Conservation (phyloP, 2,113 vertebrate species). For the Chionomys nivalis region DNA sequence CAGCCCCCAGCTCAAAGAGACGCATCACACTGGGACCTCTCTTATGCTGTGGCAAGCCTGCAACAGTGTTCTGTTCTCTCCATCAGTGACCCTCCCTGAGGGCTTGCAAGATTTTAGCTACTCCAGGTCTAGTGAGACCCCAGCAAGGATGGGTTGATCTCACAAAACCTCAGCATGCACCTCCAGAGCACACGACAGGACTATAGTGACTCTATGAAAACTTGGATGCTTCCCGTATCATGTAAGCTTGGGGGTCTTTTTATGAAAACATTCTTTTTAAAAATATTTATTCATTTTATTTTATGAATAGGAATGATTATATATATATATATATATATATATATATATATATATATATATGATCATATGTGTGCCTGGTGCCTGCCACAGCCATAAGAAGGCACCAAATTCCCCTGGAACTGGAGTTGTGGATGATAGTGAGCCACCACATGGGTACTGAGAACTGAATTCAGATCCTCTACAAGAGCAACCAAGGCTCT, state of each 20-base stretch:
- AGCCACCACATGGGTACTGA: not conserved
- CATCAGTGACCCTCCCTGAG: not conserved
- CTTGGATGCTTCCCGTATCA: not conserved
- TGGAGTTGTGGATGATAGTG: not conserved
- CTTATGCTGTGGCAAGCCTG: not conserved
- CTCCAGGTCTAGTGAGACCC: not conserved
- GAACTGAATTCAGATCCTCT: not conserved
- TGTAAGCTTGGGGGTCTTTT: not conserved
- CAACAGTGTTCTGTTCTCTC: not conserved
- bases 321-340: not conserved
- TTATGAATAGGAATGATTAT: not conserved
- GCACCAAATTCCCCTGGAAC: not conserved
- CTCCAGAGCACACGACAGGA: not conserved
- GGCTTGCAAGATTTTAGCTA: not conserved
- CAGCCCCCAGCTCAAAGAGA: not conserved
- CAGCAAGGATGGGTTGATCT: not conserved
- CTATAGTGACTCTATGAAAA: not conserved
- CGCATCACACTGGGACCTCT: not conserved
- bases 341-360: not conserved
- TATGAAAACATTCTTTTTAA: not conserved
- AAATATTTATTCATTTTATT: not conserved
- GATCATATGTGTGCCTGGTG: not conserved
- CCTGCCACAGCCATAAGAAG: not conserved
- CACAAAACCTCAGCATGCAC: not conserved
- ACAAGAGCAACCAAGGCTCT: not conserved